Base-by-base conservation (phyloP, 2,113 vertebrate genomes). In the Gorsachius goisagi region DNA sequence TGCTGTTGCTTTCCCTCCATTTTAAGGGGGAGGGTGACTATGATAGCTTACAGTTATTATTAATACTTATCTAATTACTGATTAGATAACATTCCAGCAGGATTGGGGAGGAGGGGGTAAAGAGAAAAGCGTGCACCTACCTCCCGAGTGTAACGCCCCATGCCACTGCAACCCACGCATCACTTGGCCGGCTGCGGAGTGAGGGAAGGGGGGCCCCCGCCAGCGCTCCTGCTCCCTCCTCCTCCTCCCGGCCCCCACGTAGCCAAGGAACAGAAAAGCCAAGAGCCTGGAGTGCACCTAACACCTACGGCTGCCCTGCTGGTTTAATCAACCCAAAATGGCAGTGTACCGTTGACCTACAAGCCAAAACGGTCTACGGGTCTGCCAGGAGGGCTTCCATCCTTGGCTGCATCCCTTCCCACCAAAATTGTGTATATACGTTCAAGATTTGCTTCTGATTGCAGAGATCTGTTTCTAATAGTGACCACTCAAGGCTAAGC, bases 141-240 rank as follows among this genome's bases (percentile, higher is more conserved):
- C 88, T 85, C 80, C 50, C 47, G 7, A 1, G 72, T 69, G 64
- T 63, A 80, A 56, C 6, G 0, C n/a, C 50, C 84, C 74, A 5
- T 2, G 5, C 58, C 3, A 0, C 90, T 85, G 76, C 82, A 89
- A 78, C 74, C 52, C 47, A 18, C 0, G 0, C 1, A 0, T 91
- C 69, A 32, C 82, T 85, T 9, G 1, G 47, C 47, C 6, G 3
- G 53, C 59, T 64, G 78, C 3, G 3, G 30, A 59, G 35, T 4
- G 5, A 67, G 37, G 47, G 19, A 32, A 52, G 15, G 9, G 45
- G n/a, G 8, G 17, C 21, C 64, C 27, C 88, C 11, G 3, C 37
- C 1, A 2, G 19, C 1, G 1, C 30, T 79, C 27, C 62, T 53
- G 33, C 24, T 78, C 47, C 53, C 11, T 59, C 30, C 41, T 74